phyloP scores from a whole-genome alignment of 2,797 vertebrate genomes.

The Hybognathus amarus region DNA sequence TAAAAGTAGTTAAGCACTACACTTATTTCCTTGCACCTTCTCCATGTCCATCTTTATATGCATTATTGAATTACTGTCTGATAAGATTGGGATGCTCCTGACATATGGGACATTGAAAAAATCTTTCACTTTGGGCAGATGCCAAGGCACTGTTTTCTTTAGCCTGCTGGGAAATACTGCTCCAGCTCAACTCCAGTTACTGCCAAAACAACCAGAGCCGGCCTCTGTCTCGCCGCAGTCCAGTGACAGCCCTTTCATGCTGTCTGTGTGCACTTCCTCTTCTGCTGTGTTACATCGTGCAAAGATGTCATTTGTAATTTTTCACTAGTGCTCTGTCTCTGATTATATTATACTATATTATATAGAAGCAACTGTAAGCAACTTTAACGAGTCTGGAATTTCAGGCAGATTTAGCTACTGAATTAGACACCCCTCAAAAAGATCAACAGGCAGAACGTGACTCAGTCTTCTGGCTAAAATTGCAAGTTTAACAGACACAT shows the following conservation, averaged over 20 bases:
- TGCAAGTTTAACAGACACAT: no score
- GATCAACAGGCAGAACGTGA: no score
- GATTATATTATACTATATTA: not conserved
- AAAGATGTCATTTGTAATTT: not conserved
- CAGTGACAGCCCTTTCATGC: constrained; percentile 21
- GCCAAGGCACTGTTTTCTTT: constrained; percentile 39
- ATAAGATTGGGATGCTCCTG: constrained; percentile 17
- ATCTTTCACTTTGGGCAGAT: constrained; percentile 10
- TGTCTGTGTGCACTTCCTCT: constrained; percentile 14
- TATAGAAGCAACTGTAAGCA: not conserved
- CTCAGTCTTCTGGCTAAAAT: no score
- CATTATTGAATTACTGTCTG: not conserved
- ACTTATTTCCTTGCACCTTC: not conserved
- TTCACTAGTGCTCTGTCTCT: not conserved
- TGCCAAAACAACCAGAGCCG: constrained; percentile 38
- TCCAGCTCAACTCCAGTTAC: constrained; percentile 33
- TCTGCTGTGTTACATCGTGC: not conserved
- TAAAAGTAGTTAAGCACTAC: not conserved
- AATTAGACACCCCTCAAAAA: not conserved
- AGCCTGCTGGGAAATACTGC: constrained; percentile 41
- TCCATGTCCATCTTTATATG: not conserved
- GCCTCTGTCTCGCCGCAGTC: constrained; percentile 26
- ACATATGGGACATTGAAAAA: constrained; percentile 20
- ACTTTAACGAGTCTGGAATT: not conserved
- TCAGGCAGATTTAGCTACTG: not conserved